These are phyloP conservation scores for Selenia dentaria DNA, from an alignment of 2,888 invertebrate genomes.

Conservation along the genomic window DNA sequence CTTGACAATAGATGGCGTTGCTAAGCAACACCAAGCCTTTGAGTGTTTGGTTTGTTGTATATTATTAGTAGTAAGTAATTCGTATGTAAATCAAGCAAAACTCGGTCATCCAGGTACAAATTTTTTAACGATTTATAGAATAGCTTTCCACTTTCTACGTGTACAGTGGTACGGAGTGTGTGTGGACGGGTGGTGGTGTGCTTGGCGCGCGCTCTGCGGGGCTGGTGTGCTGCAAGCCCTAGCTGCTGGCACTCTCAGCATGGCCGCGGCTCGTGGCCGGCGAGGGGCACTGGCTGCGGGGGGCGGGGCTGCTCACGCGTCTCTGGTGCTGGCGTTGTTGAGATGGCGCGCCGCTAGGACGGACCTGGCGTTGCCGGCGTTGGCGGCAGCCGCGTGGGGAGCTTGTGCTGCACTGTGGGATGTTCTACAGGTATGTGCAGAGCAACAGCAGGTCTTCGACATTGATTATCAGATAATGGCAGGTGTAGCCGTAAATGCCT, in stretches of 20 bases:
- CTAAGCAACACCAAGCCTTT: too few relatives aligned
- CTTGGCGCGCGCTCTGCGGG: slow-evolving; percentile 89
- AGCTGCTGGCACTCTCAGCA: slow-evolving; percentile 91
- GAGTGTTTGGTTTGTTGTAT: too few relatives aligned
- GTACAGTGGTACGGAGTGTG: slow-evolving; percentile 92
- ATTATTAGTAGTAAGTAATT: too few relatives aligned
- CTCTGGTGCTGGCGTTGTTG: slow-evolving; percentile 89
- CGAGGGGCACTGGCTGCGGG: slow-evolving; percentile 91
- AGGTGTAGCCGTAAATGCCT: too few relatives aligned
- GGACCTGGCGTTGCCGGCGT: slow-evolving; percentile 92
- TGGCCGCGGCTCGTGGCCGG: slow-evolving; percentile 89
- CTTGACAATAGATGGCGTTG: too few relatives aligned
- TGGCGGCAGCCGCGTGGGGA: slow-evolving; percentile 94
- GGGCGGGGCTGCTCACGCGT: slow-evolving; percentile 92
- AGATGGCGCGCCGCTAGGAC: slow-evolving; percentile 93
- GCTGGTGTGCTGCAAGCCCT: slow-evolving; percentile 90
- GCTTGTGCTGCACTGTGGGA: slow-evolving; percentile 95
- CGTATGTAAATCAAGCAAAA: too few relatives aligned
- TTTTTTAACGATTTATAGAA: too few relatives aligned
- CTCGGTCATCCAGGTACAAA: too few relatives aligned
- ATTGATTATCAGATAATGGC: too few relatives aligned
- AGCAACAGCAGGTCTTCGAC: too few relatives aligned
- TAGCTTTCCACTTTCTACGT: neutral
- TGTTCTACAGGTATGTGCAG: slow-evolving; percentile 86
- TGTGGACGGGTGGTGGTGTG: slow-evolving; percentile 89